phyloP scores from a whole-genome alignment of 35 echinoderm and acorn worm genomes.

The Stichopus chloronotus region DNA sequence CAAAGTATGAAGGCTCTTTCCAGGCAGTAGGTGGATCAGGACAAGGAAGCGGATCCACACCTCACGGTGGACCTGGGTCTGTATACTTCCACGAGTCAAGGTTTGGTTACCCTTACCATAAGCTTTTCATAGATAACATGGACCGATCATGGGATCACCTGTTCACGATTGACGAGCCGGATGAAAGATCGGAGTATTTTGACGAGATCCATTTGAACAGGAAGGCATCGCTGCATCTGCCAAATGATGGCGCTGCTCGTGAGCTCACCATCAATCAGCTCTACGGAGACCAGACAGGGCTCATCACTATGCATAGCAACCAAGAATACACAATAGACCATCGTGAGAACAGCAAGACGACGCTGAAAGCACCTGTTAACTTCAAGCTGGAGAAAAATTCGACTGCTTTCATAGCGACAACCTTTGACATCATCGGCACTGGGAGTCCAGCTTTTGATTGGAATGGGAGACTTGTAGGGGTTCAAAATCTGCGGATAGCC shows the following conservation, averaged over 20 bases:
- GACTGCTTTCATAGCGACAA: slow-evolving; percentile 75
- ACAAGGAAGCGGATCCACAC: slow-evolving; percentile 1
- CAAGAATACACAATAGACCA: slow-evolving; percentile 79
- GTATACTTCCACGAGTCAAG: slow-evolving; percentile 73
- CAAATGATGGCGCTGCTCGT: slow-evolving; percentile 28
- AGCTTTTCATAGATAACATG: slow-evolving; percentile 69
- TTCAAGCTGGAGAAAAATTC: slow-evolving; percentile 76
- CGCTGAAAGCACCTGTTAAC: slow-evolving; percentile 81
- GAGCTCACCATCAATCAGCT: slow-evolving; percentile 57
- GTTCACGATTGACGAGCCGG: slow-evolving; percentile 72
- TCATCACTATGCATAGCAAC: slow-evolving; percentile 74
- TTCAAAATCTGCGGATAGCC: slow-evolving; percentile 74
- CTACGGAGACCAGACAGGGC: slow-evolving; percentile 78
- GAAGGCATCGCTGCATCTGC: slow-evolving; percentile 71
- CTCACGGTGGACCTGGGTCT: slow-evolving; percentile 84
- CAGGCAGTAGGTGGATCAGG: slow-evolving; percentile 72
- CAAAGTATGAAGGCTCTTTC: slow-evolving; percentile 79
- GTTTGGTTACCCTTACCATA: slow-evolving; percentile 54
- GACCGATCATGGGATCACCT: slow-evolving; percentile 73
- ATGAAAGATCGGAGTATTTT: slow-evolving; percentile 58
- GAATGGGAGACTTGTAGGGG: slow-evolving; percentile 84
- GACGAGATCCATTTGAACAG: slow-evolving; percentile 80
- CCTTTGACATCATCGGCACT: slow-evolving; percentile 82
- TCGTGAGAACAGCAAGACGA: slow-evolving; percentile 64
- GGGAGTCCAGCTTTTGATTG: slow-evolving; percentile 79